These are phyloP conservation scores for Cerceris rybyensis DNA, from an alignment of 2,888 invertebrate species.

Conservation along the genomic window DNA sequence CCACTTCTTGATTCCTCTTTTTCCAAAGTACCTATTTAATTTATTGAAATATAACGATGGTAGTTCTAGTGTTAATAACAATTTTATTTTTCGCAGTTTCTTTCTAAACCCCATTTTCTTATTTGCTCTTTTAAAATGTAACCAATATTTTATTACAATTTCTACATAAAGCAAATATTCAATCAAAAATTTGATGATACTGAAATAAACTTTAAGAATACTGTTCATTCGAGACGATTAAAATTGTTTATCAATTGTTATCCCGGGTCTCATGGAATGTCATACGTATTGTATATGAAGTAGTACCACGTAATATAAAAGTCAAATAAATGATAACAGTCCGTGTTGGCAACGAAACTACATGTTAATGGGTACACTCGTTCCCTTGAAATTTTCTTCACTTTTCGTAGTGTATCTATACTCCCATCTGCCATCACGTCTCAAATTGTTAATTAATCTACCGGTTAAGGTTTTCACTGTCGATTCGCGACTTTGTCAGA, in stretches of 20 bases:
- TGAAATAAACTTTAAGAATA: no score
- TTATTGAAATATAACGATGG: no score
- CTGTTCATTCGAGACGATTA: no score
- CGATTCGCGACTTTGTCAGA: constrained; percentile 15
- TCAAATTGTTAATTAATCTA: constrained; percentile 8
- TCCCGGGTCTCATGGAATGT: neutral
- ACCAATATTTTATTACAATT: no score
- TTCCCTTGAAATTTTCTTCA: neutral
- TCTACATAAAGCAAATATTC: no score
- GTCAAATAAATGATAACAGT: constrained; percentile 19
- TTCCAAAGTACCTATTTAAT: no score
- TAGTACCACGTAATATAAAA: constrained; percentile 10
- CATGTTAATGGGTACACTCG: constrained; percentile 1
- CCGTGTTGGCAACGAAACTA: constrained; percentile 20
- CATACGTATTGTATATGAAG: neutral
- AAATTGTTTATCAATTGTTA: neutral
- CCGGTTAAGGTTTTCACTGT: constrained; percentile 40
- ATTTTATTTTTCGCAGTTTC: no score
- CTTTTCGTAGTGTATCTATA: neutral
- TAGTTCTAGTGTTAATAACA: no score
- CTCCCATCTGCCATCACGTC: neutral
- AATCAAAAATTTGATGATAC: no score
- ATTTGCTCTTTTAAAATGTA: no score
- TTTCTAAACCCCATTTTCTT: no score
- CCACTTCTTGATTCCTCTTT: no score